Base-by-base conservation (phyloP, 2,113 vertebrate species). In the Patagioenas fasciata region DNA sequence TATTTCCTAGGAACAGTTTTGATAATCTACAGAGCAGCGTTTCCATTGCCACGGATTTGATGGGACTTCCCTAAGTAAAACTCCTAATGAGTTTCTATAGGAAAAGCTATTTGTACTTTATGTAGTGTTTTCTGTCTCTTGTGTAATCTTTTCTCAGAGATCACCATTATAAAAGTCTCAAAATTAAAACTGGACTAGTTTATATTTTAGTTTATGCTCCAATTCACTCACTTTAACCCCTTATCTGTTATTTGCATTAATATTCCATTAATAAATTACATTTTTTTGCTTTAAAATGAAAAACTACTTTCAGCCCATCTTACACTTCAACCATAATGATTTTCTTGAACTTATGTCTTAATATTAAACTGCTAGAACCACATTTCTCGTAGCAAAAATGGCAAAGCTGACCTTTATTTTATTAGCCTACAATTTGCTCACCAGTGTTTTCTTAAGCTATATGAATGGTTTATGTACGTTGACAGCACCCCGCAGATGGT, bases 371-470 rank as follows among this genome's bases (percentile, higher is more conserved):
- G 98, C 97, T 95, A 97, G 85, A 98, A 98, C 87, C 97, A 98
- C 95, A 96, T 98, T 98, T 97, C 95, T 96, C 79, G 81, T 69
- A 91, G 96, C 95, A 97, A 90, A 92, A 98, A 91, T 60, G 88
- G 98, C 97, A 97, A 97, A 70, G 96, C 82, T 98, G 97, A 95
- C 97, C 97, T 97, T 97, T 95, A 95, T 97, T 98, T 98, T 97
- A 98, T 98, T 98, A 98, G 97, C 97, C 97, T 97, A 97, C 98
- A 98, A 98, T 98, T 98, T 99, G 98, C 98, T 97, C 97, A 96
- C 96, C 96, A 93, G 97, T 96, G 97, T 93, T 97, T 88, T 95
- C 97, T 96, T 88, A 97, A 97, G 97, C 97, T 94, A 88, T 51
- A 91, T 40, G 95, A 97, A 97, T 94, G 98, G 97, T 94, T 96